Conservation (phyloP, 2,888 invertebrate species). For the Dynastes maya region DNA sequence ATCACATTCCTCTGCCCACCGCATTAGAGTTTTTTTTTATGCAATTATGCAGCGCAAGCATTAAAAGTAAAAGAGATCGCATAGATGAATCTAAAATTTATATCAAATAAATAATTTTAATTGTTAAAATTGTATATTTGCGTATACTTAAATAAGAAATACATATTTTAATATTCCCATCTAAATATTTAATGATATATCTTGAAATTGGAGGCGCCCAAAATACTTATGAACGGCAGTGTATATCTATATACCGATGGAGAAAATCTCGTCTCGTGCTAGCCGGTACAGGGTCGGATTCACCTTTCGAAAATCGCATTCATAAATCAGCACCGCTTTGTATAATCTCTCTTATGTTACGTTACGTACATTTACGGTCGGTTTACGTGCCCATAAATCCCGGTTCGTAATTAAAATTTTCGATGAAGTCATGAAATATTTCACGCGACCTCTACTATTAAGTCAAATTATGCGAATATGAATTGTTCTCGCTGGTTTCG, state of each 20-base stretch:
- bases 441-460: slow-evolving; percentile 14
- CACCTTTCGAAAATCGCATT: slow-evolving; percentile 23
- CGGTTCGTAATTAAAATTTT: slow-evolving; percentile 32
- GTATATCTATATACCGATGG: neutral
- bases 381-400: slow-evolving; percentile 29
- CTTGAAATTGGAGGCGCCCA: too few species aligned
- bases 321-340: slow-evolving; percentile 24
- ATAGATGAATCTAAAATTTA: too few species aligned
- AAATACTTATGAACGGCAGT: too few species aligned
- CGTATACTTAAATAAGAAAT: too few species aligned
- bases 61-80: too few species aligned
- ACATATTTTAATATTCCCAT: too few species aligned
- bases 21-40: too few species aligned
- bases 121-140: too few species aligned
- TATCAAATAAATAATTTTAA: too few species aligned
- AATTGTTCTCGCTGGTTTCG: neutral
- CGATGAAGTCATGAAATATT: slow-evolving; percentile 32
- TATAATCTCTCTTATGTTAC: neutral
- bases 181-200: too few species aligned
- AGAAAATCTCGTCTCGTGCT: slow-evolving; percentile 52
- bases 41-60: too few species aligned
- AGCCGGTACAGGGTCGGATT: slow-evolving; percentile 51
- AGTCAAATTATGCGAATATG: neutral
- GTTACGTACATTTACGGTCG: neutral
- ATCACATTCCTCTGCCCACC: too few species aligned